Base-by-base conservation (phyloP, 2,113 vertebrate genomes). In the Brachionichthys hirsutus region DNA sequence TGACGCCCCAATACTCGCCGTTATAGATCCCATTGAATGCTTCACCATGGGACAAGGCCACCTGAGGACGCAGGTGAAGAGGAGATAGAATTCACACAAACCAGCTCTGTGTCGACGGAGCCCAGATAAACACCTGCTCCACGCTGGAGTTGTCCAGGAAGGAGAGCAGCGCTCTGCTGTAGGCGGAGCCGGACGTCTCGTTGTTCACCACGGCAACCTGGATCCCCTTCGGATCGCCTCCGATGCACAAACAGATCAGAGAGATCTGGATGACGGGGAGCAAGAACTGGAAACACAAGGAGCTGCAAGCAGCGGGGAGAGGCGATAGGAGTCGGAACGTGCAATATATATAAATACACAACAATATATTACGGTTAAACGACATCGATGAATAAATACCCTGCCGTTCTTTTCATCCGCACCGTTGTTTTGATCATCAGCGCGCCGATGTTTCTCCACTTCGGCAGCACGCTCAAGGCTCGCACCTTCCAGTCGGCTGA, bases 241-340 rank as follows among this genome's bases (percentile, higher is more conserved):
- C 92, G 1, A 93, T 75, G 43, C 92, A 93, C 59, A 92, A 49
- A 53, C 90, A 92, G 85, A 92, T 92, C 45, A 92, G 89, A 19
- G 88, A 89, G 76, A 92, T 84, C 86, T 92, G 91, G 85, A 93
- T 91, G 60, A 92, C 90, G 0, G 92, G 91, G 75, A 92, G 80
- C 46, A 93, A 20, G 85, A 93, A 93, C 89, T 93, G 91, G 83
- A 92, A 93, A 76, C 89, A 91, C 71, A 93, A 34, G 2, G 90
- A 92, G 50, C 92, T 93, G 78, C 10, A 6, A 46, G 19, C 12
- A 19, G 41, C 55, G n/a, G 46, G 54, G 56, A 18, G 42, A 42
- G 1, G 3, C n/a, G 9, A n/a, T n/a, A 1, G 41, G 15, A 41
- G 41, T 53, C 9, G 51, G 24, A 8, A 30, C 3, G 24, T 30